Percentiles rank a stretch among this genome's conserved stretches.
phyloP scores from a whole-genome alignment of 2,888 invertebrate genomes.

The Xylocampa areola region DNA sequence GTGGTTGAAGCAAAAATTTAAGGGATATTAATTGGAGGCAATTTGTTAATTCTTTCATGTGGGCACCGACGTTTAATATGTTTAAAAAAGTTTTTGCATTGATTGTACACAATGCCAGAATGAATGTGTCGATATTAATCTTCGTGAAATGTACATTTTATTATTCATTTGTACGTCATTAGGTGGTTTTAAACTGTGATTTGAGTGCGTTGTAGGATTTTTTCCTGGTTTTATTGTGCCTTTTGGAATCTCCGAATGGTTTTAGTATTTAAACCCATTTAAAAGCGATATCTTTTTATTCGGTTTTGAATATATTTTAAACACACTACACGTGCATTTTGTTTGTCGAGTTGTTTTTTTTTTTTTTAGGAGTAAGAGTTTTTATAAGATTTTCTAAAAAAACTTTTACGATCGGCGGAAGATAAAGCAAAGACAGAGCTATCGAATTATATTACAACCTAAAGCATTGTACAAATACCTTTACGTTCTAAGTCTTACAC shows the following conservation, averaged over 20 bases:
- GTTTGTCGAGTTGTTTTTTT: too few species aligned
- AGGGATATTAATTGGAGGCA: conserved; percentile 83
- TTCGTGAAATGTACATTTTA: conserved; percentile 50
- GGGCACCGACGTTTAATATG: conserved; percentile 72
- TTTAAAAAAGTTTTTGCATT: conserved; percentile 78
- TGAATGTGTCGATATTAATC: conserved; percentile 65
- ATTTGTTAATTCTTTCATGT: conserved; percentile 85
- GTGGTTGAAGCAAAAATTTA: conserved; percentile 64
- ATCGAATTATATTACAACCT: too few species aligned
- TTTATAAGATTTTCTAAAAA: too few species aligned
- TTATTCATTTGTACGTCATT: conserved; percentile 52
- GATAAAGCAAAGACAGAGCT: too few species aligned
- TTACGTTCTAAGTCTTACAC: too few species aligned
- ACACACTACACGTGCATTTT: conserved; percentile 7
- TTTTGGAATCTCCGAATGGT: conserved; percentile 9
- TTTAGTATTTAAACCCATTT: conserved; percentile 17
- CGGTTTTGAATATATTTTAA: not conserved
- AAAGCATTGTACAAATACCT: too few species aligned
- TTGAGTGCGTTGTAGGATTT: conserved; percentile 41
- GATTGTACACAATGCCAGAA: conserved; percentile 73
- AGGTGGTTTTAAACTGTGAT: conserved; percentile 42
- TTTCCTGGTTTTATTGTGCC: conserved; percentile 6
- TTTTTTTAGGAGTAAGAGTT: too few species aligned
- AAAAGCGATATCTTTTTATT: conserved; percentile 1
- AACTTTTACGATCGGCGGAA: too few species aligned